Conservation (phyloP, 2,797 vertebrate species). For the Sphenodon punctatus region DNA sequence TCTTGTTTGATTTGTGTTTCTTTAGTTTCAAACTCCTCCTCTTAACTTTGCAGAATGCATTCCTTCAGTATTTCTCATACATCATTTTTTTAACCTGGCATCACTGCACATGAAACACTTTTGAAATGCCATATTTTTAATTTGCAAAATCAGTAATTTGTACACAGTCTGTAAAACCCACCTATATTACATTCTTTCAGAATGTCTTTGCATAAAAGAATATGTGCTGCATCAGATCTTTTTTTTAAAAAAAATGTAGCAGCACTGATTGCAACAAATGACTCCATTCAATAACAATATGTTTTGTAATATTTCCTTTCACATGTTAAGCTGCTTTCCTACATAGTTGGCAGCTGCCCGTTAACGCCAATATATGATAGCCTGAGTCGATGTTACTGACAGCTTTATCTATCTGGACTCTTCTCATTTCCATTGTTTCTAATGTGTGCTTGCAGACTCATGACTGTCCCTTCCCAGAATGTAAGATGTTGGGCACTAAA, state of each 20-base stretch:
- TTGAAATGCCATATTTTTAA: background rate
- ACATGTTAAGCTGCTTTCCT: background rate
- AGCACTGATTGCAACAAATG: conserved; percentile 26
- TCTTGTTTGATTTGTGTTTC: background rate
- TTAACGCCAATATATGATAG: background rate
- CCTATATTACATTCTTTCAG: background rate
- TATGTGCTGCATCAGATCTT: too few relatives aligned
- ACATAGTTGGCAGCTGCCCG: background rate
- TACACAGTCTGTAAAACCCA: background rate
- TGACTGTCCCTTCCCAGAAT: background rate
- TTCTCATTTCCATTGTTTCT: background rate
- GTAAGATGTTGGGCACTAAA: background rate
- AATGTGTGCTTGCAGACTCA: background rate
- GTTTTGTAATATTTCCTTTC: conserved; percentile 20
- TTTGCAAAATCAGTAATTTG: background rate
- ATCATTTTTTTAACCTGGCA: background rate
- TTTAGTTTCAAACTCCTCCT: background rate
- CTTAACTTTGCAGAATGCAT: background rate
- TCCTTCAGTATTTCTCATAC: background rate
- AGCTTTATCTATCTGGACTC: background rate
- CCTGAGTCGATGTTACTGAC: too few relatives aligned
- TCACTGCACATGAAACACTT: rapidly evolving
- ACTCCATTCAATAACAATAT: background rate
- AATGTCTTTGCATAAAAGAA: conserved; percentile 9
- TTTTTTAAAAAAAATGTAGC: too few relatives aligned